phyloP scores from a whole-genome alignment of 1,140 invertebrate genomes.

The Calliopsis andreniformis region DNA sequence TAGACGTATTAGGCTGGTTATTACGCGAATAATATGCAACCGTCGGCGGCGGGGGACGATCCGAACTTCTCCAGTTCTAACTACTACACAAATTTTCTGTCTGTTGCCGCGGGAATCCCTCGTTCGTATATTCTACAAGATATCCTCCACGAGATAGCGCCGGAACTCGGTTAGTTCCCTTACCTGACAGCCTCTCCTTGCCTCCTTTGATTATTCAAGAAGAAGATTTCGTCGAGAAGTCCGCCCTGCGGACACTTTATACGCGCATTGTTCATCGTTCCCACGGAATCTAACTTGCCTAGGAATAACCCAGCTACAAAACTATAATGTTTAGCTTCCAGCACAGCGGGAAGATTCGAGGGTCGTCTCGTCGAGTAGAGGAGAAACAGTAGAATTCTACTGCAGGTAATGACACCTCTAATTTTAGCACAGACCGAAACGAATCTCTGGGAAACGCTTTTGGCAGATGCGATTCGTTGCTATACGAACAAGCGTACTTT shows the following conservation, averaged over 20 bases:
- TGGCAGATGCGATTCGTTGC: background rate
- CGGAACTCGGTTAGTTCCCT: slow-evolving; percentile 4
- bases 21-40: background rate
- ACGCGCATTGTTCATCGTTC: slow-evolving; percentile 4
- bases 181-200: background rate
- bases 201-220: slow-evolving; percentile 37
- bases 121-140: slow-evolving; percentile 8
- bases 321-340: background rate
- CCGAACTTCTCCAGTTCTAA: background rate
- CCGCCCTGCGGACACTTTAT: slow-evolving; percentile 11
- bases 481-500: background rate
- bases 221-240: slow-evolving; percentile 16
- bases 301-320: too few relatives aligned
- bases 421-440: background rate
- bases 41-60: background rate
- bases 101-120: background rate
- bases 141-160: background rate
- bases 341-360: background rate
- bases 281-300: too few relatives aligned
- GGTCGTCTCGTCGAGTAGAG: background rate
- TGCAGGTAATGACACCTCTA: background rate
- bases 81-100: background rate
- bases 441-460: background rate
- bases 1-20: background rate
- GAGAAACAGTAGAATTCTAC: background rate